Conservation (phyloP, 1,140 invertebrate species). For the Leucophenga varia region DNA sequence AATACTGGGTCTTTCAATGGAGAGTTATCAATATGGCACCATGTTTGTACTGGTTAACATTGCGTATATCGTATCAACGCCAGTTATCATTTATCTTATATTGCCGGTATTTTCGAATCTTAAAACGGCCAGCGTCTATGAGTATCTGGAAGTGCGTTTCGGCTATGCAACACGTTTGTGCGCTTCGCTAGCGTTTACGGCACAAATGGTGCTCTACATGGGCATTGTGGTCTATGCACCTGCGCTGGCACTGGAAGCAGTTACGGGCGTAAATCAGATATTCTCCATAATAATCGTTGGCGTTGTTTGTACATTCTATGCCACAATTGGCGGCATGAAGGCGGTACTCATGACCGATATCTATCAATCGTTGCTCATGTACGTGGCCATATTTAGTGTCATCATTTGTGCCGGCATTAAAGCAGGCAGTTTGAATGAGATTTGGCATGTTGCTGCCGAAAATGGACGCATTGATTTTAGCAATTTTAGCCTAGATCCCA, state of each 20-base stretch:
- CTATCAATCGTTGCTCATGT: slow-evolving; percentile 81
- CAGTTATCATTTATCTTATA: slow-evolving; percentile 77
- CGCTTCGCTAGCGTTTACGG: slow-evolving; percentile 74
- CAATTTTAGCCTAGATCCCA: slow-evolving; percentile 70
- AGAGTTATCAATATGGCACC: slow-evolving; percentile 82
- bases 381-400: slow-evolving; percentile 71
- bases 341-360: slow-evolving; percentile 86
- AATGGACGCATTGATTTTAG: slow-evolving; percentile 65
- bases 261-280: slow-evolving; percentile 74
- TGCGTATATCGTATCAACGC: slow-evolving; percentile 79
- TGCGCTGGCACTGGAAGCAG: slow-evolving; percentile 83
- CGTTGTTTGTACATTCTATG: slow-evolving; percentile 82
- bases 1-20: slow-evolving; percentile 81
- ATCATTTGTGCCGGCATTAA: slow-evolving; percentile 69
- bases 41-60: slow-evolving; percentile 84
- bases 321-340: slow-evolving; percentile 84
- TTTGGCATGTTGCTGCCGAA: slow-evolving; percentile 68
- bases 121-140: slow-evolving; percentile 84
- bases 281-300: slow-evolving; percentile 78
- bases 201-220: slow-evolving; percentile 89
- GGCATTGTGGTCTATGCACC: slow-evolving; percentile 92
- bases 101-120: slow-evolving; percentile 87
- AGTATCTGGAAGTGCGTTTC: slow-evolving; percentile 86
- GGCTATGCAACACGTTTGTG: slow-evolving; percentile 67
- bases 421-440: slow-evolving; percentile 64